These are phyloP conservation scores for Andrena hattorfiana DNA, from an alignment of 2,888 invertebrate species.

Conservation along the genomic window DNA sequence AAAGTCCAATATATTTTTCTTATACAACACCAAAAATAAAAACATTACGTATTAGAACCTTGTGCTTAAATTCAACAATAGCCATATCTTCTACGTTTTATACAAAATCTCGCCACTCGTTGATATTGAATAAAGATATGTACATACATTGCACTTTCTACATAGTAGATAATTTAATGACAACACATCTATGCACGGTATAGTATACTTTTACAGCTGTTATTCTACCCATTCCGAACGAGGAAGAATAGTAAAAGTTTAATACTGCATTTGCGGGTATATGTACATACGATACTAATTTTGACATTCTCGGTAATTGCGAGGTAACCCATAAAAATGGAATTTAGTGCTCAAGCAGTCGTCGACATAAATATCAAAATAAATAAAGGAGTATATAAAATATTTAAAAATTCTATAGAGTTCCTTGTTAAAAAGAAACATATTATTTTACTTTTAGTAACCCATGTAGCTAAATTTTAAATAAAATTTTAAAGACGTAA, in stretches of 20 bases:
- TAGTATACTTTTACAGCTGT: background rate
- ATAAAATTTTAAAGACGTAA: background rate
- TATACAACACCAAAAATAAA: background rate
- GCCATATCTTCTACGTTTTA: background rate
- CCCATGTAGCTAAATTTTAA: background rate
- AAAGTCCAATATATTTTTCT: constrained; percentile 25
- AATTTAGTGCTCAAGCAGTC: background rate
- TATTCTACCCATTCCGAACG: background rate
- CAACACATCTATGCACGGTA: background rate
- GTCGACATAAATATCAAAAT: background rate
- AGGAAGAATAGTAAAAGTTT: background rate
- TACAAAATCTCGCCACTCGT: background rate
- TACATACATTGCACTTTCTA: background rate
- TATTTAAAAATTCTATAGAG: background rate
- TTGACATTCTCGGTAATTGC: background rate
- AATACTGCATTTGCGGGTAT: constrained; percentile 30
- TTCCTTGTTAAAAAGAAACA: background rate
- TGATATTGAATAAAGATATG: background rate
- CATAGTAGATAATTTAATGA: constrained; percentile 2
- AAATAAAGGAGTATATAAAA: constrained; percentile 2
- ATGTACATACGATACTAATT: constrained; percentile 1
- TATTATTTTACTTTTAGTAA: background rate
- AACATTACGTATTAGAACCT: background rate
- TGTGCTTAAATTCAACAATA: background rate
- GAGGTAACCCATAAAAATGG: background rate